Base-by-base conservation (phyloP, 2,888 invertebrate genomes). In the Tenthredo mesomela region DNA sequence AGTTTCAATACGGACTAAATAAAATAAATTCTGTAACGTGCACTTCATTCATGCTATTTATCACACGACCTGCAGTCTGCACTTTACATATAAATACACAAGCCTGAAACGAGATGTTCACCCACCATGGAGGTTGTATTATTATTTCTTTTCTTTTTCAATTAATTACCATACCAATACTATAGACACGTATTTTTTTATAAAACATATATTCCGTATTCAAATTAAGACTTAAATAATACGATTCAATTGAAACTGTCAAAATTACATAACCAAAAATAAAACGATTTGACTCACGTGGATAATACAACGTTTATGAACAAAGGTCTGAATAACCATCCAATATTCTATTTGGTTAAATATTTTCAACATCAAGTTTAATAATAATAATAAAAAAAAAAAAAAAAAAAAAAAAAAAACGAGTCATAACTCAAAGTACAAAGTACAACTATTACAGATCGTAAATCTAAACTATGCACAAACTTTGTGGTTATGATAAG, bases 71-170 rank as follows among this genome's bases (percentile, higher is more conserved):
- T 61, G 40, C 40, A 37, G 29, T 77, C 50, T 18, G 77, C 54
- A 77, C 37, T 40, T n/a, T 15, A 37, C 29, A 77, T 67, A 67
- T 82, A 82, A 85, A 40, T 78, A 54, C 61, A 40, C 33, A 25
- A 70, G 58, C 33, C 33, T 82, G 86, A 87, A 88, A 90, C 90
- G 90, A 87, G 88, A 92, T 91, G 91, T 90, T 87, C 89, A 86
- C 89, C 87, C 88, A 89, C 87, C 86, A 92, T 92, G 91, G 91
- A 91, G 91, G 91, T 91, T 89, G 88, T 88, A 87, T 85, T 86
- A 82, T 40, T 70, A 61, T 61, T 21, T 37, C n/a, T 73, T 86
- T 73, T 9, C 4, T 67, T 47, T 70, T 47, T 67, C 37, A 54
- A 61, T 85, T 21, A 61, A 84, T 9, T 37, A 65, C 18, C 50